Evolutionary conservation across 2,797 vertebrate species (phyloP).

Genomic region (Peromyscus melanophrys): DNA sequence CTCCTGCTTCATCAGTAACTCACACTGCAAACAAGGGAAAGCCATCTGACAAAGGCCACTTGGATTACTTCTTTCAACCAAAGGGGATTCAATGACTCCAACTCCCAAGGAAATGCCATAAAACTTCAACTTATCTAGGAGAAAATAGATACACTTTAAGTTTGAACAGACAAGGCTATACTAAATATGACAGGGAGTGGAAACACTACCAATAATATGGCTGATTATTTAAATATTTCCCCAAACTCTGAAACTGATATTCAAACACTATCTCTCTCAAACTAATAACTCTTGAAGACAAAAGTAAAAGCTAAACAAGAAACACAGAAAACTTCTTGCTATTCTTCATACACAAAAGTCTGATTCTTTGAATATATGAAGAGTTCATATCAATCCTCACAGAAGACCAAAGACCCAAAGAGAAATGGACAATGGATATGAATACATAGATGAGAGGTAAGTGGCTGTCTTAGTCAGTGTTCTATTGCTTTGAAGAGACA

Average conservation of each 20-base stretch:
- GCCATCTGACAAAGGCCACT: background rate
- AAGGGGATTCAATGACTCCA: slow-evolving; percentile 18
- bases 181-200: background rate
- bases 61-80: slow-evolving; percentile 11
- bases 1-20: background rate
- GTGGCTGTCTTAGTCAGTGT: background rate
- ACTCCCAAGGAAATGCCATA: slow-evolving; percentile 15
- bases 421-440: background rate
- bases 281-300: background rate
- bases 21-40: background rate
- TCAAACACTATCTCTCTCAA: background rate
- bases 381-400: background rate
- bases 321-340: background rate
- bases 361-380: background rate
- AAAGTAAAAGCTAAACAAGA: slow-evolving; percentile 53
- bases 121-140: background rate
- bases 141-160: background rate
- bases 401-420: background rate
- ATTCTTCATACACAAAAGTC: background rate
- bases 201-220: background rate
- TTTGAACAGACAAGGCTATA: background rate
- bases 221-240: slow-evolving; percentile 20
- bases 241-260: background rate
- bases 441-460: background rate
- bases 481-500: background rate